phyloP scores from a whole-genome alignment of 2,888 invertebrate species.

The Lithophane semibrunnea region DNA sequence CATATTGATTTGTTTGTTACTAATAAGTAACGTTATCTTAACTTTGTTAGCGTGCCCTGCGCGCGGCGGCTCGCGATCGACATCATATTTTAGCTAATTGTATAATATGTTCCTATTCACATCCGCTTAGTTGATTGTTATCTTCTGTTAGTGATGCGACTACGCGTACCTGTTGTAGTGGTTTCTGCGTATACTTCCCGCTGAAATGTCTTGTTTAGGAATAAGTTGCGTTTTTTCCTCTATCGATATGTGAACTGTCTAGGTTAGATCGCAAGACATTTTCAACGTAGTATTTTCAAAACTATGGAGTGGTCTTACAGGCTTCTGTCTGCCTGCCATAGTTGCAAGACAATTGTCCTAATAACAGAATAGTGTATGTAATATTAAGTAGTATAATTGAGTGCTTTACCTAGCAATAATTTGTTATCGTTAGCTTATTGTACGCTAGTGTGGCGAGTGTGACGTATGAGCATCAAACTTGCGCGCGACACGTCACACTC shows the following conservation, averaged over 20 bases:
- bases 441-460: neutral
- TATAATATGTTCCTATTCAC: constrained; percentile 33
- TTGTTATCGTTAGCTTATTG: constrained; percentile 37
- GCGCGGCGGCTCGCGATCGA: neutral
- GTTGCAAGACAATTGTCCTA: neutral
- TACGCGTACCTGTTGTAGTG: constrained; percentile 9
- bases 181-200: neutral
- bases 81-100: constrained; percentile 20
- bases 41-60: neutral
- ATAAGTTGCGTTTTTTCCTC: neutral
- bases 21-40: neutral
- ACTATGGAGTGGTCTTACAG: neutral
- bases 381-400: constrained; percentile 50
- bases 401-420: constrained; percentile 60
- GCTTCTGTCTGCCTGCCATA: neutral
- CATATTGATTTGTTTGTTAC: constrained; percentile 8
- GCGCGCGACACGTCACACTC: constrained; percentile 23
- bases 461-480: neutral
- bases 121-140: constrained; percentile 21
- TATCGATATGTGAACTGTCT: constrained; percentile 1
- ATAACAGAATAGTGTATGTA: constrained; percentile 17
- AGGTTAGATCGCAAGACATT: neutral
- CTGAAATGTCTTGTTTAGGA: neutral
- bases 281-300: neutral
- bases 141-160: constrained; percentile 43